Evolutionary conservation across 2,888 invertebrate species (phyloP), one percentile per base, ranked within the genome.

Genomic region (Megastigmus dorsalis): DNA sequence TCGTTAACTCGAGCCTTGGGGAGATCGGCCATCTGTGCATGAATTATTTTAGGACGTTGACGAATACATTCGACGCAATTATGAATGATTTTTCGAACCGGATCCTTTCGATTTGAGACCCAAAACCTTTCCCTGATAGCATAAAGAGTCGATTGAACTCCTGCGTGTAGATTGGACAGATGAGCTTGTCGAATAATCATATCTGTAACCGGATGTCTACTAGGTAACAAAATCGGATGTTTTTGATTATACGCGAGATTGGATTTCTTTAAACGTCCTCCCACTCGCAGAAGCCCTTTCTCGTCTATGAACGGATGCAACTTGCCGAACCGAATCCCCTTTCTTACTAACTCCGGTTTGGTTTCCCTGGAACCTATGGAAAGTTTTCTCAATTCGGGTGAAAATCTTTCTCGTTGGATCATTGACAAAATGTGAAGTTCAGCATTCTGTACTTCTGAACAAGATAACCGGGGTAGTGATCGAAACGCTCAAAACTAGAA

Each of bases 131-230:
- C 10, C 9, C 28, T 4, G 6, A 60, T 43, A 15, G 28, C 4
- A n/a, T 60, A 28, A 0, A 45, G n/a, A 10, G 62, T 65, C 1
- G 28, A 13, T 38, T 65, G 38, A 15, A 52, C 38, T 2, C 65
- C 65, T 3, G 65, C 1, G 10, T 65, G 65, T 3, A 28, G 9
- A 52, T 50, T 38, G 0, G n/a, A 1, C 2, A 15, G n/a, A 30
- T 63, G 36, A 13, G 10, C 13, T 13, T 50, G 9, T 0, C 63
- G 15, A 20, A 62, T 62, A 5, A 62, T 36, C 0, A 62, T 1
- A 23, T 62, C 62, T 4, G 62, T 48, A 1, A 62, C 13, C 1
- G n/a, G 36, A 62, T 62, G 62, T 38, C 23, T 20, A 33, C 30
- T 30, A 2, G 48, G 62, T 10, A 63, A 63, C 3, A 63, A 20